Evolutionary conservation across 2,113 vertebrate genomes (phyloP), one percentile per base, ranked within the genome.

Genomic region (Lophius piscatorius): DNA sequence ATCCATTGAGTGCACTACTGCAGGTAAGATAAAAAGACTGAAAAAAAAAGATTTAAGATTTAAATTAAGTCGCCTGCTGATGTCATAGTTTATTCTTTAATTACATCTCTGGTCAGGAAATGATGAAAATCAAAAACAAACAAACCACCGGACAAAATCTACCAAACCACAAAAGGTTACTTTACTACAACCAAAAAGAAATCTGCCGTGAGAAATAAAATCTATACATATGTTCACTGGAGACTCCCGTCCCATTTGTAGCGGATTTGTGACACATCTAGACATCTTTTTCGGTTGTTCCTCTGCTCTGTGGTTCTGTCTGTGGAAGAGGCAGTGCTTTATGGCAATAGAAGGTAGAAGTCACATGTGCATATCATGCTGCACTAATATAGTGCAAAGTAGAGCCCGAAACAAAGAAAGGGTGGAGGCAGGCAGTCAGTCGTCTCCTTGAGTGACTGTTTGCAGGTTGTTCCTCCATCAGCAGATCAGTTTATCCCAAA

Each of bases 321-420:
- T 73, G 70, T 91, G 91, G 91, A 92, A 93, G 94, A 94, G 92
- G 92, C 92, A 90, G 92, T 93, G 93, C 81, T 93, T 88, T 92
- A 94, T 93, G 94, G 94, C 94, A 93, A 93, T 90, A 90, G 87
- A 92, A 93, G 91, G 93, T 91, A 91, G 89, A 93, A 92, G 92
- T 92, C 92, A 91, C 91, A 87, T 94, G 90, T 94, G 93, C 93
- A 94, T 94, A 94, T 93, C 94, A 94, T 93, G 94, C 94, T 94
- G 96, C 97, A 98, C 97, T 99, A 99, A 99, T 96, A 97, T 99
- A 99, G 97, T 99, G 96, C 96, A 94, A 94, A 91, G 93, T 93
- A 89, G 92, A 86, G 91, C 92, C 94, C 95, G 94, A 91, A 90
- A 88, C 73, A 66, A 87, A 92, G 91, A 87, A 89, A 89, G 90